A percentile compares a stretch with the other conserved stretches of the same genome.
Conservation (phyloP, 2,113 vertebrate species). For the Bagarius yarrelli region DNA sequence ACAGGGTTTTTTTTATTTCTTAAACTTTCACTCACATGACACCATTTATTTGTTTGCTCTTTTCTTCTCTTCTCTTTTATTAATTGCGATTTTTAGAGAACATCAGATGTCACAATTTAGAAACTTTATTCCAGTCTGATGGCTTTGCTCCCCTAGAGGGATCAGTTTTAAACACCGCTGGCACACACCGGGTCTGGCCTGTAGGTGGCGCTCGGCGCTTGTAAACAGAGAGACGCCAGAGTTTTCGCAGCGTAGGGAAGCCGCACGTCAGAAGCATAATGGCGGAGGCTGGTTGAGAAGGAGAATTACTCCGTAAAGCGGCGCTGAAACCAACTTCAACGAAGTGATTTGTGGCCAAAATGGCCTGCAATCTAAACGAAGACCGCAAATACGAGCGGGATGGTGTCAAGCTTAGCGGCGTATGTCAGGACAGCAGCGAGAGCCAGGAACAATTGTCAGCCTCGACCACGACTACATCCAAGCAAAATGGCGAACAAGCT, state of each 20-base stretch:
- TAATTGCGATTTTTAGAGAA: too few species aligned
- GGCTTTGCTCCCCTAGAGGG: too few species aligned
- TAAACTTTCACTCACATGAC: neutral
- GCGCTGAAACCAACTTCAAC: slow-evolving; percentile 61
- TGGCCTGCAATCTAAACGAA: slow-evolving; percentile 70
- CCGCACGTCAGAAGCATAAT: slow-evolving; percentile 78
- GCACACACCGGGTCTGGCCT: slow-evolving; percentile 25
- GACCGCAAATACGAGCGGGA: slow-evolving; percentile 67
- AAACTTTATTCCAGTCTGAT: too few species aligned
- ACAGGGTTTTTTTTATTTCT: neutral
- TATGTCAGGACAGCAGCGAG: slow-evolving; percentile 59
- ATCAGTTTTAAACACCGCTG: neutral
- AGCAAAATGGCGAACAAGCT: slow-evolving; percentile 91
- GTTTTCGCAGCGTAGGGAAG: slow-evolving; percentile 74
- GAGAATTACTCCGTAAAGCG: slow-evolving; percentile 66
- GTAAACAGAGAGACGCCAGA: slow-evolving; percentile 76
- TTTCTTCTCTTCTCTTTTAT: too few species aligned
- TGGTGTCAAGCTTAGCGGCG: slow-evolving; percentile 53
- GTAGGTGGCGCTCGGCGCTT: slow-evolving; percentile 65
- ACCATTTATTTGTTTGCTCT: neutral
- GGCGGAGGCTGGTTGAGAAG: slow-evolving; percentile 79
- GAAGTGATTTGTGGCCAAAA: slow-evolving; percentile 68
- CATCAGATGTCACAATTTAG: too few species aligned
- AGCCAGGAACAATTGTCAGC: slow-evolving; percentile 65
- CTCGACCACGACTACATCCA: slow-evolving; percentile 72